A percentile compares a stretch with the other conserved stretches of the same genome.
Evolutionary conservation across 1,140 invertebrate genomes (phyloP).

Genomic region (Sogatella furcifera): DNA sequence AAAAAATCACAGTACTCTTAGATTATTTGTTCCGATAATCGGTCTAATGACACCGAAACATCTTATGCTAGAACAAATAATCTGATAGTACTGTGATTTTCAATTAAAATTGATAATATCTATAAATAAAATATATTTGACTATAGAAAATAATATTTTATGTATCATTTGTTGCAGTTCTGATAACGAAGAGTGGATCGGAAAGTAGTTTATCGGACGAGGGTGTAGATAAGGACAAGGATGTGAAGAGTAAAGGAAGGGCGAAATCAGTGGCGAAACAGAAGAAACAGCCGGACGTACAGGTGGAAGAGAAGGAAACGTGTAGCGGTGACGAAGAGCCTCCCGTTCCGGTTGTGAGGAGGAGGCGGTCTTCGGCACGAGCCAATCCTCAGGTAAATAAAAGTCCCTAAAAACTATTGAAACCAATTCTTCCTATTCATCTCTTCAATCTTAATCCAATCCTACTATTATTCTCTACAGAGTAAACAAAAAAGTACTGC

Average conservation of each 20-base stretch:
- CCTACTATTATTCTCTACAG: too few relatives aligned
- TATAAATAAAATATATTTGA: too few relatives aligned
- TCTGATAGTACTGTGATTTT: too few relatives aligned
- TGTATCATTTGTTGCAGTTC: slow-evolving; percentile 20
- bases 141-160: background rate
- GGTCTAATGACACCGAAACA: too few relatives aligned
- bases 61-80: too few relatives aligned
- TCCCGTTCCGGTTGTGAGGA: slow-evolving; percentile 39
- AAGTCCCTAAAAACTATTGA: background rate
- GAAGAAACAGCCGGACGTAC: slow-evolving; percentile 27
- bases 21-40: too few relatives aligned
- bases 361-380: slow-evolving; percentile 44
- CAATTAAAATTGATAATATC: too few relatives aligned
- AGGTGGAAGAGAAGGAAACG: slow-evolving; percentile 57
- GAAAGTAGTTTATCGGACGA: slow-evolving; percentile 75
- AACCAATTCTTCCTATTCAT: too few relatives aligned
- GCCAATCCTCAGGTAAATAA: slow-evolving; percentile 32
- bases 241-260: slow-evolving; percentile 8
- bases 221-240: slow-evolving; percentile 24
- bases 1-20: too few relatives aligned
- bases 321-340: slow-evolving; percentile 46
- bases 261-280: slow-evolving; percentile 10
- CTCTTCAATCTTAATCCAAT: too few relatives aligned
- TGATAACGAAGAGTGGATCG: slow-evolving; percentile 64
- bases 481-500: too few relatives aligned